Evolutionary conservation across 2,888 invertebrate genomes (phyloP), one percentile per base, ranked within the genome.

Genomic region (Drosophila rellima): DNA sequence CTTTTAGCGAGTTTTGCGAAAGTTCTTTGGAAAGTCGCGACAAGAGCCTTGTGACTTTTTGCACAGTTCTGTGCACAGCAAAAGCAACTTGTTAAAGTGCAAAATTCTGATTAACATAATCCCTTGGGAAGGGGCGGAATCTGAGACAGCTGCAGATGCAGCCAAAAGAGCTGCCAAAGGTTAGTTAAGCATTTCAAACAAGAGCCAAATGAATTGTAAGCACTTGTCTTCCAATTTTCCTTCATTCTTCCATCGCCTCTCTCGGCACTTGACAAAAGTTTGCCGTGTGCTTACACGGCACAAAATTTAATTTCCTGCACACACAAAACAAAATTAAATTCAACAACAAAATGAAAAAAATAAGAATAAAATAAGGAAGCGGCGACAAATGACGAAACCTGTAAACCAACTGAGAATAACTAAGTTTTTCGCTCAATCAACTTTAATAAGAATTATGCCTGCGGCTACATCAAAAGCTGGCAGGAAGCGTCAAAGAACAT

Each of bases 381-480:
- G 42, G 54, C 48, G 45, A 56, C 52, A 42, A 45, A 63, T 61
- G 71, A 68, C 54, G 56, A 51, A 35, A 70, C 39, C 62, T 64
- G 70, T 48, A 67, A 69, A 56, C 63, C 74, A 73, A 60, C 74
- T 31, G 55, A 67, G 57, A 72, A 68, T 85, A 85, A 85, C 88
- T 89, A 85, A 89, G 85, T 85, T 89, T 89, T 82, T 71, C 87
- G 85, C 90, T 88, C 89, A 86, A 88, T 86, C 90, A 89, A 88
- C 76, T 86, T 86, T 89, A 85, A 88, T 89, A 80, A 76, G 81
- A 85, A 85, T 88, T 75, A 71, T 76, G 85, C 85, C 76, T 47
- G 37, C 26, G 74, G 85, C 88, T 54, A 35, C 54, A 59, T 47
- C 55, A 60, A 55, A 57, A 62, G 50, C 62, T 42, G 65, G 26